These are phyloP conservation scores for Indicator maculatus DNA, from an alignment of 2,113 vertebrate genomes.

Conservation along the genomic window DNA sequence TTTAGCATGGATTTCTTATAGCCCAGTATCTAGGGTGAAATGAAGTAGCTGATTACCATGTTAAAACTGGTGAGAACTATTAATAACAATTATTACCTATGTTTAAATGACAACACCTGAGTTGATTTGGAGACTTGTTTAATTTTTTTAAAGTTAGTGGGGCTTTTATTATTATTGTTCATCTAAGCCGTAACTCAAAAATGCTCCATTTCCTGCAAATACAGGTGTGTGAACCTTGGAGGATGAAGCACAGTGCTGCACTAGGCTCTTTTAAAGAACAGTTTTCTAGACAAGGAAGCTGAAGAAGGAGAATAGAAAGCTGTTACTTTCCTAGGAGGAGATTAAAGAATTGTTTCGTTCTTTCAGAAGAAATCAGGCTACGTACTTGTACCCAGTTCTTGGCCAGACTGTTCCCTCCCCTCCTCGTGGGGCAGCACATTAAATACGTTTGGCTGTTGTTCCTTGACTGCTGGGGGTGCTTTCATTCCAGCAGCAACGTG, in stretches of 20 bases:
- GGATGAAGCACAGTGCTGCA: not conserved
- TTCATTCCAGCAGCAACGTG: not conserved
- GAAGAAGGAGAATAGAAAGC: not conserved
- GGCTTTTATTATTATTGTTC: not conserved
- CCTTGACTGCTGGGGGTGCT: not conserved
- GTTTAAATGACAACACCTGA: not conserved
- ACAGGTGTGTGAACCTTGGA: not conserved
- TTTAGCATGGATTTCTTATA: not conserved
- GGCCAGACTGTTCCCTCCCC: constrained; percentile 2
- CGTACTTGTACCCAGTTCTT: not conserved
- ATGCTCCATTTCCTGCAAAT: not conserved
- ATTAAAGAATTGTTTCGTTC: constrained; percentile 7
- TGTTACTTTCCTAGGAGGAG: not conserved
- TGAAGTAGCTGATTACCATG: fast-evolving
- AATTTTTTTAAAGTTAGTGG: not conserved
- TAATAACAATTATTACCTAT: not conserved
- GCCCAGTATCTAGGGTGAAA: not conserved
- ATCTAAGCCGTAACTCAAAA: not conserved
- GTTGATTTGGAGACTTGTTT: no score
- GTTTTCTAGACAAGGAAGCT: not conserved
- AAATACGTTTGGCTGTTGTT: not conserved
- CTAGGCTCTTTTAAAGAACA: not conserved
- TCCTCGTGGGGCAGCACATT: not conserved
- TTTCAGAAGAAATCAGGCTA: constrained; percentile 9
- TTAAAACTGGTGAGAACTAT: not conserved